Conservation (phyloP, 2,888 invertebrate species). For the Agonum fuliginosum region DNA sequence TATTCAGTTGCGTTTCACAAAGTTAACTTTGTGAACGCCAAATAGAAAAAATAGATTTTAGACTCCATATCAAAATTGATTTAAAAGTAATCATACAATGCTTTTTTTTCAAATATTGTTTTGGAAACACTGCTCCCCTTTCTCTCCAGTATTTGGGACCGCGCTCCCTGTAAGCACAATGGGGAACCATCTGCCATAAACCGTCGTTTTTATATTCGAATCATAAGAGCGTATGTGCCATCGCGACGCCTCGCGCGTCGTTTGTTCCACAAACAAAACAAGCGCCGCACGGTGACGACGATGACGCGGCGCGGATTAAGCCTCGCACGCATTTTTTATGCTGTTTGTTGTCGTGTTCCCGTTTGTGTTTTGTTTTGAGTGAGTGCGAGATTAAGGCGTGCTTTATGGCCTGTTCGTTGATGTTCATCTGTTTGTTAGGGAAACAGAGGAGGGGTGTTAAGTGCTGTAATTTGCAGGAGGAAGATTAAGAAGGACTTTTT, state of each 20-base stretch:
- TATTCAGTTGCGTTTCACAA: no score
- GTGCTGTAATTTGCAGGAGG: slow-evolving; percentile 1
- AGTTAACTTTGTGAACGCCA: no score
- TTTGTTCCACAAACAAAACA: slow-evolving; percentile 41
- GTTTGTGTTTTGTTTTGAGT: slow-evolving; percentile 30
- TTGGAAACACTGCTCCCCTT: background rate
- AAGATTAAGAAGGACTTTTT: background rate
- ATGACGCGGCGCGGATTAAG: background rate
- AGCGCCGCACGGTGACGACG: background rate
- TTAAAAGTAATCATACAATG: no score
- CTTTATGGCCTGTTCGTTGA: slow-evolving; percentile 30
- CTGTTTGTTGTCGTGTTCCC: slow-evolving; percentile 3
- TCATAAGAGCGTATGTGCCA: slow-evolving; percentile 41
- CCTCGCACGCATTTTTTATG: slow-evolving; percentile 34
- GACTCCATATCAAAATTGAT: no score
- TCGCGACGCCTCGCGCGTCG: background rate
- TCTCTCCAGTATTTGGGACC: background rate
- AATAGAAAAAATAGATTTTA: no score
- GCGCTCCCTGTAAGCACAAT: no score
- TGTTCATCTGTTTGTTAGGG: slow-evolving; percentile 14
- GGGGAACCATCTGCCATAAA: slow-evolving; percentile 18
- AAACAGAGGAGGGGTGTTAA: background rate
- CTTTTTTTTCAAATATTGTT: no score
- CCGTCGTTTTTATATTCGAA: slow-evolving; percentile 37
- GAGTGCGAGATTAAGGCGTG: slow-evolving; percentile 39